Conservation (phyloP, 2,888 invertebrate species). For the Opisthograptis luteolata region DNA sequence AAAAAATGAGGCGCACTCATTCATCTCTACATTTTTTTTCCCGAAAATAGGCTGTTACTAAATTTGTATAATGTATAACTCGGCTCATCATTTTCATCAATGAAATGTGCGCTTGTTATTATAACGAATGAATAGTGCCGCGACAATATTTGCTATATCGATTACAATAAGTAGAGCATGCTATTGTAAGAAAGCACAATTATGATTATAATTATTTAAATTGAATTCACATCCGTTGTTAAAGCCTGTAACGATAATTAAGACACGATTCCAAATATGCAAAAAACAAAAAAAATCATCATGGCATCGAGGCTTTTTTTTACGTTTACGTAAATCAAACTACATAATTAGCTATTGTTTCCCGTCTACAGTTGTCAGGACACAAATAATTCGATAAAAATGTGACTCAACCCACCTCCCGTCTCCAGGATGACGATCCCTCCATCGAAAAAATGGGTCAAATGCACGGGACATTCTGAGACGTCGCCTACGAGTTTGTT, state of each 20-base stretch:
- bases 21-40: too few species aligned
- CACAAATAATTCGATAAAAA: constrained; percentile 31
- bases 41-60: too few species aligned
- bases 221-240: constrained; percentile 6
- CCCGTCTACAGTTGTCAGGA: constrained; percentile 21
- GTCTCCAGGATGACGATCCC: constrained; percentile 36
- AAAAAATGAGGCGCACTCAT: too few species aligned
- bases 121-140: constrained; percentile 15
- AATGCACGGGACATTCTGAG: constrained; percentile 75
- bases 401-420: constrained; percentile 9
- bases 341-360: constrained; percentile 7
- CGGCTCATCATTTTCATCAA: constrained; percentile 35
- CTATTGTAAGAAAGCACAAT: constrained; percentile 21
- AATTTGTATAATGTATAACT: too few species aligned
- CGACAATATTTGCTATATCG: constrained; percentile 31
- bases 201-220: constrained; percentile 19
- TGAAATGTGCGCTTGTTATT: constrained; percentile 29
- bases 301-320: too few species aligned
- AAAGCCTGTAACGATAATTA: neutral
- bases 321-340: too few species aligned
- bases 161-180: constrained; percentile 24
- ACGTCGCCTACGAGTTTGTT: constrained; percentile 76
- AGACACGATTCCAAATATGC: too few species aligned
- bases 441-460: constrained; percentile 64
- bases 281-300: too few species aligned